phyloP scores from a whole-genome alignment of 2,797 vertebrate species.

The Menidia menidia region DNA sequence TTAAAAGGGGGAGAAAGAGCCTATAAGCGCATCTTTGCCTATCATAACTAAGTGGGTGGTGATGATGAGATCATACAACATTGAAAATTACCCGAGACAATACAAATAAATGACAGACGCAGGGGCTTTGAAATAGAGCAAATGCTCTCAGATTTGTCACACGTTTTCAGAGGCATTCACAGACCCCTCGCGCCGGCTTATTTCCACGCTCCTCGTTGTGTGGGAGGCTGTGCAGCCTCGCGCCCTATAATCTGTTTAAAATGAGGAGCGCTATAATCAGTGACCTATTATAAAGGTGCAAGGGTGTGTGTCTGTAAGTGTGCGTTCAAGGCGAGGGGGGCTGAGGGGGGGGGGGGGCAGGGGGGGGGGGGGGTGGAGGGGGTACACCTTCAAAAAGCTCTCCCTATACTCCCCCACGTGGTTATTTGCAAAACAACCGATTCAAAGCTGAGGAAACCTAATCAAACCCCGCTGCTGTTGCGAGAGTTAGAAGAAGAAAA shows the following conservation, averaged over 20 bases:
- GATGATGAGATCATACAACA: constrained; percentile 75
- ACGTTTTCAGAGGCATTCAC: constrained; percentile 49
- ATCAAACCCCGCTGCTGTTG: constrained; percentile 70
- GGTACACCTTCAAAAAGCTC: constrained; percentile 74
- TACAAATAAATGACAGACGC: constrained; percentile 71
- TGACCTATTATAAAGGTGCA: constrained; percentile 79
- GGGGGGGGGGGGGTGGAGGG: not conserved
- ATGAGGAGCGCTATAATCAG: constrained; percentile 75
- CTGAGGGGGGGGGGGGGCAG: not conserved
- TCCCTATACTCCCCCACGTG: constrained; percentile 89
- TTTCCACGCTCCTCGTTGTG: constrained; percentile 60
- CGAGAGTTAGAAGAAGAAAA: constrained; percentile 31
- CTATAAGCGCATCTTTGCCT: constrained; percentile 36
- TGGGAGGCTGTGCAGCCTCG: constrained; percentile 69
- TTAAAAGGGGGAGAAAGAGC: not conserved
- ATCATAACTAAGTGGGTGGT: constrained; percentile 68
- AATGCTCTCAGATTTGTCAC: constrained; percentile 62
- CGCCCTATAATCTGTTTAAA: constrained; percentile 80
- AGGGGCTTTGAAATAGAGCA: constrained; percentile 67
- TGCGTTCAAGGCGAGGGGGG: constrained; percentile 10
- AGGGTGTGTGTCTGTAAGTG: constrained; percentile 46
- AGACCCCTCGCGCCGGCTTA: constrained; percentile 55
- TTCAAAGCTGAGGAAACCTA: constrained; percentile 71
- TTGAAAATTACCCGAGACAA: constrained; percentile 71
- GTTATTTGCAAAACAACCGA: constrained; percentile 86